These are phyloP conservation scores for Caenorhabditis latens DNA, from an alignment of 1,140 invertebrate species.

Conservation along the genomic window DNA sequence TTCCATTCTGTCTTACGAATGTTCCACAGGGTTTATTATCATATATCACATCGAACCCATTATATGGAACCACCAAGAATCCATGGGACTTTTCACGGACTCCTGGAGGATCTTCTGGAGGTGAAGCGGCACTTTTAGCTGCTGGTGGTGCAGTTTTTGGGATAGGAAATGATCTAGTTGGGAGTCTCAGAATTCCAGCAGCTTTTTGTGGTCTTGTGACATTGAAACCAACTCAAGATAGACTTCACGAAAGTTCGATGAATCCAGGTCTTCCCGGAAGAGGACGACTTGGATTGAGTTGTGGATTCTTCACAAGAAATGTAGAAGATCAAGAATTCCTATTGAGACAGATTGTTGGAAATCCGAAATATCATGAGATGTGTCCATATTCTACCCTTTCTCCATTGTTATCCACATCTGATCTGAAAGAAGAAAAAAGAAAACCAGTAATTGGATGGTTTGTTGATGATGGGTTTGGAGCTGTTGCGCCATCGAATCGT, in stretches of 20 bases:
- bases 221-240: constrained; percentile 78
- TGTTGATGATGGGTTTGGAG: constrained; percentile 72
- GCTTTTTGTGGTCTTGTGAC: constrained; percentile 78
- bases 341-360: constrained; percentile 36
- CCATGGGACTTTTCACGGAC: constrained; percentile 69
- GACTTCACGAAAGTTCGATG: constrained; percentile 53
- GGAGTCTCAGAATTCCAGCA: constrained; percentile 79
- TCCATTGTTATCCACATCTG: not conserved
- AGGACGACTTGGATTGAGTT: constrained; percentile 69
- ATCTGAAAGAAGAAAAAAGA: not conserved
- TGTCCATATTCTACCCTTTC: constrained; percentile 4
- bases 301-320: constrained; percentile 72
- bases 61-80: constrained; percentile 77
- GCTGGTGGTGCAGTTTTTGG: constrained; percentile 78
- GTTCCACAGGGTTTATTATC: constrained; percentile 78
- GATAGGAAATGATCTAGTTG: constrained; percentile 78
- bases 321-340: constrained; percentile 71
- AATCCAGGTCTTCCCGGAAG: constrained; percentile 71
- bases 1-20: constrained; percentile 80
- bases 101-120: constrained; percentile 77
- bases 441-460: constrained; percentile 74
- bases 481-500: constrained; percentile 71
- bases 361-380: constrained; percentile 55
- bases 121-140: constrained; percentile 78
- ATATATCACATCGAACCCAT: constrained; percentile 77